phyloP scores from a whole-genome alignment of 2,888 invertebrate genomes.

The Euzophera pinguis region DNA sequence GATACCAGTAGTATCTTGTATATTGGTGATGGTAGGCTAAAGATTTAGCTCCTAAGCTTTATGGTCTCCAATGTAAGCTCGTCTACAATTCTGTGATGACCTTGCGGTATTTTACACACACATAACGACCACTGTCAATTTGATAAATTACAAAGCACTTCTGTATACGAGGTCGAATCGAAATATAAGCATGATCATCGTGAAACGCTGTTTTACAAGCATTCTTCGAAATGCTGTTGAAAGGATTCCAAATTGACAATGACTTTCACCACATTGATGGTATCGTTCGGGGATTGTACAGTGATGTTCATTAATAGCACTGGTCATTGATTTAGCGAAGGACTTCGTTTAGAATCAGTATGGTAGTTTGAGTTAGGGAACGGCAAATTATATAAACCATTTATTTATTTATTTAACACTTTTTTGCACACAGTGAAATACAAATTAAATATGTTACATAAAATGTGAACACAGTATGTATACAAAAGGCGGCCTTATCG shows the following conservation, averaged over 20 bases:
- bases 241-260: conserved; percentile 3
- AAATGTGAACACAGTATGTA: too few relatives aligned
- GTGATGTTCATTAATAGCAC: background rate
- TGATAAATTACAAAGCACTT: conserved; percentile 10
- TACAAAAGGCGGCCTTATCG: too few relatives aligned
- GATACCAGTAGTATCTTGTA: too few relatives aligned
- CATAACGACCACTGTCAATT: conserved; percentile 1
- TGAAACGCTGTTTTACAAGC: background rate
- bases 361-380: too few relatives aligned
- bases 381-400: too few relatives aligned
- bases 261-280: conserved; percentile 2
- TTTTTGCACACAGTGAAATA: too few relatives aligned
- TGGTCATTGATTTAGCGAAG: background rate
- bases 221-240: background rate
- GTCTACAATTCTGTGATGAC: background rate
- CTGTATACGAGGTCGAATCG: conserved; percentile 6
- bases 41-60: too few relatives aligned
- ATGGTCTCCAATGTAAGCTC: background rate
- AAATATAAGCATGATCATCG: background rate
- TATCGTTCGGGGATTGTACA: background rate
- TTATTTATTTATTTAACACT: too few relatives aligned
- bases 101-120: background rate
- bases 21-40: too few relatives aligned
- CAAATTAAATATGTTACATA: too few relatives aligned
- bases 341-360: background rate